Base-by-base conservation (phyloP, 1,140 invertebrate species). In the Cyphomyrmex costatus region DNA sequence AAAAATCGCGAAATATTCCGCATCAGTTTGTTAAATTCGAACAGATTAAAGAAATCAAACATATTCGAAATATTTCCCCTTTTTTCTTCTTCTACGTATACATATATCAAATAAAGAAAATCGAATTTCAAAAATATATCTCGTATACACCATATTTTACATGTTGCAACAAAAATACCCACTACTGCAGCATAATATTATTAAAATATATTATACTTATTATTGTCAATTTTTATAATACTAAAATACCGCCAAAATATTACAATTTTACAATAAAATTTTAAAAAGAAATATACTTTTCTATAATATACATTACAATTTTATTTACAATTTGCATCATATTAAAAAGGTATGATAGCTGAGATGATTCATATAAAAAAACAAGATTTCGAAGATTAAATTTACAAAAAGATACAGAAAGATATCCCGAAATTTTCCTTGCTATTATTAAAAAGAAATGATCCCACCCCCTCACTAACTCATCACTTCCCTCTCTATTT, bases 201-300 rank as follows among this genome's bases (percentile, higher is more conserved):
- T 36, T 36, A 21, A 66, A 36, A 66, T 42, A 42, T 42, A 21
- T 49, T 49, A 14, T 49, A 49, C 30, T 21, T 2, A n/a, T 33
- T 33, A 66, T 10, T n/a, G 3, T 36, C 19, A 66, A 36, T 42
- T 66, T 12, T 63, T 33, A 8, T 63, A 33, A 63, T 63, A 16
- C 1, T 61, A 1, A 27, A 61, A 61, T 61, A 16, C 8, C 3
- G n/a, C 27, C 14, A n/a, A n/a, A n/a, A 4, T 14, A 16, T 30
- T 61, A 27, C 58, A 60, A 10, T 60, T 60, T 60, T 60, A 60
- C 24, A 58, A 58, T 4, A 60, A 60, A 27, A 24, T 60, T 60
- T 12, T 14, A 27, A 60, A 14, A 1, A 27, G n/a, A 21, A 56
- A 56, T 56, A 56, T 56, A 21, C 21, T 56, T 56, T 21, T 5